Evolutionary conservation across 2,113 vertebrate species (phyloP), one percentile per base, ranked within the genome.

Genomic region (Amia ocellicauda): DNA sequence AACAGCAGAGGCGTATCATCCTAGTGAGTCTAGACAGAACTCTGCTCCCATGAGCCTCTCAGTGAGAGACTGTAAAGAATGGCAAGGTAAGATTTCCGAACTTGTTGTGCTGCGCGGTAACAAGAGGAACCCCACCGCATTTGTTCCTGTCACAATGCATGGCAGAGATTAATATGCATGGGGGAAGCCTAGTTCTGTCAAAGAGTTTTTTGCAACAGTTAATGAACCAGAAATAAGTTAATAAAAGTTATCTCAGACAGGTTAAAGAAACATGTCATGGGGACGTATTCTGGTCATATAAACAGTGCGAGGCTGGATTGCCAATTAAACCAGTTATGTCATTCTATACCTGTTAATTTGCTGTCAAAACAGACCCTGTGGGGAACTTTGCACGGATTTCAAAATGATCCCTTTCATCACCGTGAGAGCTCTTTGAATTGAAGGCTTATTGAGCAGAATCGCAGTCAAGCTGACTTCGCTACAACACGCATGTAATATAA

Each of bases 401-500:
- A 42, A 42, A 31, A 28, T 56, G 4, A 40, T 58, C 56, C 4
- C 56, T 58, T 58, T 20, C n/a, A 41, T 31, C 56, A 11, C n/a
- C 9, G n/a, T 16, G 53, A 27, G 50, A 3, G 50, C 50, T 52
- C n/a, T 22, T 52, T 52, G 14, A 49, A 49, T 16, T 11, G 26
- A 26, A 17, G 51, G 26, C 52, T 36, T n/a, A 10, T 58, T n/a
- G 31, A 31, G 55, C 7, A 40, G 28, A 55, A 27, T 27, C 16
- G 13, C 50, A 52, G 19, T 52, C 22, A 10, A 22, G 20, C 19
- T 16, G 23, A 28, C 24, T 17, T 13, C 24, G 16, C 26, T 2
- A 3, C 23, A 24, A 7, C 11, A 54, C 23, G 26, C 8, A 26
- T 28, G 3, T 36, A 29, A n/a, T 47, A 16, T 13, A 14, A 47